These are phyloP conservation scores for Perizoma flavofasciatum DNA, from an alignment of 2,888 invertebrate species.

Conservation along the genomic window DNA sequence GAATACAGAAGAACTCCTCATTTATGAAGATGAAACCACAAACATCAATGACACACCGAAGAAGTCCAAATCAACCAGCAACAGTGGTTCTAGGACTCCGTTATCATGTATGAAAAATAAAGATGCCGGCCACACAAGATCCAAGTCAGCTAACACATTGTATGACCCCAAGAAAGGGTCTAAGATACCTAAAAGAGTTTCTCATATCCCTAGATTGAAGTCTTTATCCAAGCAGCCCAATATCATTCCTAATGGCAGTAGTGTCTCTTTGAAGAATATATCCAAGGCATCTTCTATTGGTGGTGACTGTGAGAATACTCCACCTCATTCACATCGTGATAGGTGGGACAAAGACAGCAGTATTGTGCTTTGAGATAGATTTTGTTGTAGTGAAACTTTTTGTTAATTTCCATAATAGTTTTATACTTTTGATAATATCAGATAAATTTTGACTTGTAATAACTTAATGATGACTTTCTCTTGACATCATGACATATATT, in stretches of 20 bases:
- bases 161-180: constrained; percentile 59
- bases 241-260: constrained; percentile 56
- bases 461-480: constrained; percentile 12
- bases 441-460: constrained; percentile 26
- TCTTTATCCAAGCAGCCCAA: constrained; percentile 62
- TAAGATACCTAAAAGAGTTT: constrained; percentile 62
- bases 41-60: constrained; percentile 61
- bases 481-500: constrained; percentile 42
- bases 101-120: constrained; percentile 81
- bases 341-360: constrained; percentile 79
- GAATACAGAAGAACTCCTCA: constrained; percentile 77
- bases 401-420: constrained; percentile 13
- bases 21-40: constrained; percentile 83
- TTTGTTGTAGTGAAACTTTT: constrained; percentile 10
- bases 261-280: constrained; percentile 67
- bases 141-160: constrained; percentile 74
- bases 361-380: constrained; percentile 65
- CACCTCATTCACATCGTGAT: constrained; percentile 76
- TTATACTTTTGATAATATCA: constrained; percentile 14
- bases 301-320: constrained; percentile 79
- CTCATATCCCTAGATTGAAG: constrained; percentile 76
- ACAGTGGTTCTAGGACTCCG: constrained; percentile 72
- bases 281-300: constrained; percentile 58
- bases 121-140: constrained; percentile 64
- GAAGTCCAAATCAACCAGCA: constrained; percentile 62